These are phyloP conservation scores for Bombus sylvicola DNA, from an alignment of 1,140 invertebrate species.

Conservation along the genomic window DNA sequence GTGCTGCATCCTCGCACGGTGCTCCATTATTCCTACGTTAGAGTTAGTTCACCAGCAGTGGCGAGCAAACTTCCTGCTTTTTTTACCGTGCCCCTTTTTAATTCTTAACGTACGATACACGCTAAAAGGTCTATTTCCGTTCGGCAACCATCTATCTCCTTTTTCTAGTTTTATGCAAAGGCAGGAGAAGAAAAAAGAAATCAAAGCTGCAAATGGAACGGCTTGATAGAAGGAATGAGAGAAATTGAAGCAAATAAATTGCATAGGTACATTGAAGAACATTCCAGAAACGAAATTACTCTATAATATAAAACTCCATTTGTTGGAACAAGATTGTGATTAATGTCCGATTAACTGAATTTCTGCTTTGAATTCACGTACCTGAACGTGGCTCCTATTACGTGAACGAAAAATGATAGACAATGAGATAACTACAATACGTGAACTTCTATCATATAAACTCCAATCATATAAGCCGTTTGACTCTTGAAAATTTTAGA, in stretches of 20 bases:
- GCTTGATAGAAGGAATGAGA: background rate
- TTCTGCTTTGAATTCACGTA: background rate
- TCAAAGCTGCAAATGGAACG: background rate
- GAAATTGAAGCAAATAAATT: background rate
- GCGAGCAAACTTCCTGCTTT: background rate
- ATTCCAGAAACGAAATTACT: background rate
- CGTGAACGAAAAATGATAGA: background rate
- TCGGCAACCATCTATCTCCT: background rate
- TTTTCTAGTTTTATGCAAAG: background rate
- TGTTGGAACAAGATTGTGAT: background rate
- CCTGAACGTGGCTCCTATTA: background rate
- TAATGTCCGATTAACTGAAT: background rate
- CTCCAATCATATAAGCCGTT: too few species aligned
- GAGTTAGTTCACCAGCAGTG: background rate
- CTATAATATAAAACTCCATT: background rate
- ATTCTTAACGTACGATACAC: background rate
- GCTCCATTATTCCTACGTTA: constrained; percentile 18
- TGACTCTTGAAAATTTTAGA: too few species aligned
- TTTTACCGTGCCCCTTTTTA: background rate
- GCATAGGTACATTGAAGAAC: background rate
- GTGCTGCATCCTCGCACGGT: background rate
- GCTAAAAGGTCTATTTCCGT: background rate
- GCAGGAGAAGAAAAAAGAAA: background rate
- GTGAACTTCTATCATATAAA: too few species aligned
- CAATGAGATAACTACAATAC: too few species aligned